phyloP scores from a whole-genome alignment of 2,113 vertebrate genomes.

The Acrocephalus arundinaceus region DNA sequence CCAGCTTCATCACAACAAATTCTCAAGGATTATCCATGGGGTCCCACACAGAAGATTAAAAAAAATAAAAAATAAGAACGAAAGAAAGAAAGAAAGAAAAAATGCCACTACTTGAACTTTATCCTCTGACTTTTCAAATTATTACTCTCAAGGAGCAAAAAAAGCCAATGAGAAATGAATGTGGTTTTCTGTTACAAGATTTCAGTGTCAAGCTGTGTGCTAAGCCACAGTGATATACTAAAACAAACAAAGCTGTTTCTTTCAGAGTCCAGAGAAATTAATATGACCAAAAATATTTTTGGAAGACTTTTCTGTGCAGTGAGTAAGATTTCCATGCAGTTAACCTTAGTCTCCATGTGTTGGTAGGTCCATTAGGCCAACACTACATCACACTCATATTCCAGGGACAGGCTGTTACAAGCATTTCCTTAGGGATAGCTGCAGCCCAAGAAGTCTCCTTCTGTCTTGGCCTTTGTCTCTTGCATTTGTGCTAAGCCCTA shows the following conservation, averaged over 20 bases:
- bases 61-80: no score
- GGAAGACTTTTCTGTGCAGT: not conserved
- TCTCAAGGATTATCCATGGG: not conserved
- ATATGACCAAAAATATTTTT: slow-evolving; percentile 8
- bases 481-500: not conserved
- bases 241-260: slow-evolving; percentile 36
- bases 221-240: not conserved
- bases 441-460: slow-evolving; percentile 21
- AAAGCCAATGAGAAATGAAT: not conserved
- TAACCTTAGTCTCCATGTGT: not conserved
- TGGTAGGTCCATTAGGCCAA: not conserved
- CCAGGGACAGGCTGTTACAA: not conserved
- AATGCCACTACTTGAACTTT: not conserved
- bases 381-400: not conserved
- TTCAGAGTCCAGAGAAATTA: slow-evolving; percentile 17
- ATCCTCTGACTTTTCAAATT: not conserved
- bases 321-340: not conserved
- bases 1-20: not conserved
- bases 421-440: not conserved
- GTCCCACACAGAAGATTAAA: not conserved
- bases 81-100: not conserved
- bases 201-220: slow-evolving; percentile 3
- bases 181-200: not conserved
- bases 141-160: not conserved
- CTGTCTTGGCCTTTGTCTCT: slow-evolving; percentile 31